Base-by-base conservation (phyloP, 2,888 invertebrate genomes). In the Galeruca laticollis region DNA sequence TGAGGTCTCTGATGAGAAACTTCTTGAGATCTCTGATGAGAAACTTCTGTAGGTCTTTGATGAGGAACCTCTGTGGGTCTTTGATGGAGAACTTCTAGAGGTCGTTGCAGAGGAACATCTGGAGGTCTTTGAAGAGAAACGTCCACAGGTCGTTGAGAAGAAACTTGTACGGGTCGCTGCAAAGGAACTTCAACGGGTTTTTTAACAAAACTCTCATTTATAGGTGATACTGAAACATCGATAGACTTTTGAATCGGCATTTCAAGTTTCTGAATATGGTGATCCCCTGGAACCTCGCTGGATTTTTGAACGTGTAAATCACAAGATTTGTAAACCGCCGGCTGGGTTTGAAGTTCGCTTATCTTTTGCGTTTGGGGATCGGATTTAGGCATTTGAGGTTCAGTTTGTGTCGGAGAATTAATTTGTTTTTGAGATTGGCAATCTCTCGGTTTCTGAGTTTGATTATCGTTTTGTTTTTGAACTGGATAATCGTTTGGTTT, bases 301-400 rank as follows among this genome's bases (percentile, higher is more conserved):
- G 52, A n/a, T 52, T 31, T 52, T 52, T 21, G 9, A 52, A 26
- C 4, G 3, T 21, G n/a, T 13, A 31, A 33, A 35, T 62, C 62
- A 62, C 51, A 18, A 6, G 62, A 33, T 35, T 61, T 61, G 10
- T 31, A 11, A 11, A 37, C 11, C 1, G 26, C 4, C 26, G 26
- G 26, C 26, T 26, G 1, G 26, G 26, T 9, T 43, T 43, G 43
- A 43, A 10, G n/a, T 43, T 43, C 13, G n/a, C 3, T 43, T 43
- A 9, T 13, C 43, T 43, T 43, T 10, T 11, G 43, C 3, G n/a
- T 43, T 43, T 11, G n/a, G 8, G 11, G 13, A 43, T 13, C 43
- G 3, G 10, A 43, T 43, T 43, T 43, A 43, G 43, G 10, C 3
- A 43, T 43, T 51, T 5, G 43, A 51, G 11, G 18, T 51, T 51